Evolutionary conservation across 2,888 invertebrate species (phyloP).

Genomic region (Scaptomyza flava): DNA sequence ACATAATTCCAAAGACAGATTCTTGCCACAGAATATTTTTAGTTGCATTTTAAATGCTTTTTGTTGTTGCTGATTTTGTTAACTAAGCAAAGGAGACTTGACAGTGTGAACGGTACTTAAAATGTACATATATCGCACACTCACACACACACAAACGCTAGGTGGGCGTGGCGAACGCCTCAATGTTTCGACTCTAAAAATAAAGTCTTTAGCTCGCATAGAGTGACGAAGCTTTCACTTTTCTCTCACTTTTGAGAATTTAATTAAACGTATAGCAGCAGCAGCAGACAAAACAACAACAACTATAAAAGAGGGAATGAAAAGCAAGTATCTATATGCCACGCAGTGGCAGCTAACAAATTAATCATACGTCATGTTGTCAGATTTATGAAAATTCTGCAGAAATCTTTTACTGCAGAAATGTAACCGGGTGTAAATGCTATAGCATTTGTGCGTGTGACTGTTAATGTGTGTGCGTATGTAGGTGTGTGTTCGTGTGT

Average conservation of each 20-base stretch:
- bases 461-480: not conserved
- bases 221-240: conserved; percentile 9
- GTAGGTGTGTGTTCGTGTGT: conserved; percentile 5
- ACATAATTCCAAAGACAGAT: conserved; percentile 55
- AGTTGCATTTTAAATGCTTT: conserved; percentile 59
- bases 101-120: conserved; percentile 29
- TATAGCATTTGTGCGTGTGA: not conserved
- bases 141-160: conserved; percentile 1
- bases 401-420: conserved; percentile 66
- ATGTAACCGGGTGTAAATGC: conserved; percentile 55
- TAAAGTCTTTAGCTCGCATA: conserved; percentile 44
- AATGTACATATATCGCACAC: conserved; percentile 33
- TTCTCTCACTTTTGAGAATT: conserved; percentile 41
- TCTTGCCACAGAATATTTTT: conserved; percentile 56
- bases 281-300: conserved; percentile 3
- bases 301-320: not conserved
- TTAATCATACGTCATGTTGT: conserved; percentile 77
- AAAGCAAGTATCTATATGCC: not conserved
- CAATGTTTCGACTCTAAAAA: conserved; percentile 38
- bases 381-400: conserved; percentile 71
- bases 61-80: conserved; percentile 3
- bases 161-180: conserved; percentile 10
- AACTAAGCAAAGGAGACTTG: conserved; percentile 2
- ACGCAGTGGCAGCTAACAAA: conserved; percentile 36
- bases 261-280: conserved; percentile 58